These are phyloP conservation scores for Papilio aristodemus DNA, from an alignment of 1,140 invertebrate genomes.

Conservation along the genomic window DNA sequence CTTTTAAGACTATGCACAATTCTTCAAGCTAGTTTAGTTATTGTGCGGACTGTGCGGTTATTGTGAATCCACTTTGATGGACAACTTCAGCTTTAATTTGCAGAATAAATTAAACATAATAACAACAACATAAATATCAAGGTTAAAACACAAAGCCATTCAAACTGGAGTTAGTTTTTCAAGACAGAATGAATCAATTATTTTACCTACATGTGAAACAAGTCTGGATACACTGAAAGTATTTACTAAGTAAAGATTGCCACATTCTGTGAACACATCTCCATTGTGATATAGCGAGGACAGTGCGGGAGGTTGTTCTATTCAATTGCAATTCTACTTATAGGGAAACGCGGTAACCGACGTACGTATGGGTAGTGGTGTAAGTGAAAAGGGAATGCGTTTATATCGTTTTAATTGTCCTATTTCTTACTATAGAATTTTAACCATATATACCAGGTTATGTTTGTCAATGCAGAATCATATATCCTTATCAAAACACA, in stretches of 20 bases:
- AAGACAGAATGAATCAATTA: not conserved
- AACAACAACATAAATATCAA: constrained; percentile 1
- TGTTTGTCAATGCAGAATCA: no score
- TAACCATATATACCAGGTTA: no score
- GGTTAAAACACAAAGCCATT: not conserved
- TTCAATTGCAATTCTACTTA: constrained; percentile 53
- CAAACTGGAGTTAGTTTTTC: not conserved
- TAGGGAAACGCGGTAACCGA: constrained; percentile 38
- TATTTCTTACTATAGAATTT: no score
- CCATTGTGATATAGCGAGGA: constrained; percentile 47
- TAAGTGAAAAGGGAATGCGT: not conserved
- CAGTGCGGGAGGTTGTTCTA: constrained; percentile 49
- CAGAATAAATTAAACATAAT: not conserved
- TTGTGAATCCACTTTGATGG: no score
- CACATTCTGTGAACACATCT: constrained; percentile 24
- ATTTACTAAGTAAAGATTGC: constrained; percentile 3
- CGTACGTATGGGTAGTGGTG: not conserved
- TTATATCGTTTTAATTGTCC: not conserved
- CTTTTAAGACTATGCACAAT: no score
- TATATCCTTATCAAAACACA: no score
- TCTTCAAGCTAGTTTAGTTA: no score
- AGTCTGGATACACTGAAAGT: not conserved
- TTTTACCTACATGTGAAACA: not conserved
- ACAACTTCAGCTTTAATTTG: not conserved
- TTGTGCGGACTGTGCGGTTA: no score